Percentiles rank a stretch among this genome's conserved stretches.
phyloP scores from a whole-genome alignment of 2,888 invertebrate species.

The Mesopsocus fuscifrons region DNA sequence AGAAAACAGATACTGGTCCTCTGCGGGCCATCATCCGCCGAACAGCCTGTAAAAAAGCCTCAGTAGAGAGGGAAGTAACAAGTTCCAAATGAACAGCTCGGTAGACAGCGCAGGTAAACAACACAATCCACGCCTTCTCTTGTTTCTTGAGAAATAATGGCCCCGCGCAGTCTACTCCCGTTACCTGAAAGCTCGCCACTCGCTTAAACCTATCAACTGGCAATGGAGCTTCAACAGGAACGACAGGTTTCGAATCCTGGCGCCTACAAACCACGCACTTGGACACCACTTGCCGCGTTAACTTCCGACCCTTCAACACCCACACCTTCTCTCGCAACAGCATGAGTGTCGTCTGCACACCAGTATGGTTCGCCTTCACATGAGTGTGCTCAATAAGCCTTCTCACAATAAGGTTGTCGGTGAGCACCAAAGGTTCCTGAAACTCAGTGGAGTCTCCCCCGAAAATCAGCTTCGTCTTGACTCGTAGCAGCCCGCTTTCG shows the following conservation, averaged over 20 bases:
- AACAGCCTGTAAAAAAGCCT: constrained; percentile 16
- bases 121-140: constrained; percentile 16
- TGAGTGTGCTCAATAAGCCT: no score
- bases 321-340: no score
- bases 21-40: constrained; percentile 16
- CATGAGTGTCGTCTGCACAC: no score
- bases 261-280: constrained; percentile 20
- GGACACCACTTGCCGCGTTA: constrained; percentile 16
- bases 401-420: no score
- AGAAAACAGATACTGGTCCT: constrained; percentile 16
- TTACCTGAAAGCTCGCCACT: constrained; percentile 18
- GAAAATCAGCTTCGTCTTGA: no score
- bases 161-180: constrained; percentile 22
- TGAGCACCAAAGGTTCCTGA: no score
- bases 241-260: constrained; percentile 14
- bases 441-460: no score
- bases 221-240: constrained; percentile 20
- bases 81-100: constrained; percentile 18
- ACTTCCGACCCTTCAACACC: constrained; percentile 18
- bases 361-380: no score
- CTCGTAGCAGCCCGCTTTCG: no score
- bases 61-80: constrained; percentile 15
- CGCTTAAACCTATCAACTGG: constrained; percentile 19
- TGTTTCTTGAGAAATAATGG: constrained; percentile 17
- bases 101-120: constrained; percentile 19